Evolutionary conservation across 1,140 invertebrate species (phyloP), one percentile per base, ranked within the genome.

Genomic region (Linepithema humile): DNA sequence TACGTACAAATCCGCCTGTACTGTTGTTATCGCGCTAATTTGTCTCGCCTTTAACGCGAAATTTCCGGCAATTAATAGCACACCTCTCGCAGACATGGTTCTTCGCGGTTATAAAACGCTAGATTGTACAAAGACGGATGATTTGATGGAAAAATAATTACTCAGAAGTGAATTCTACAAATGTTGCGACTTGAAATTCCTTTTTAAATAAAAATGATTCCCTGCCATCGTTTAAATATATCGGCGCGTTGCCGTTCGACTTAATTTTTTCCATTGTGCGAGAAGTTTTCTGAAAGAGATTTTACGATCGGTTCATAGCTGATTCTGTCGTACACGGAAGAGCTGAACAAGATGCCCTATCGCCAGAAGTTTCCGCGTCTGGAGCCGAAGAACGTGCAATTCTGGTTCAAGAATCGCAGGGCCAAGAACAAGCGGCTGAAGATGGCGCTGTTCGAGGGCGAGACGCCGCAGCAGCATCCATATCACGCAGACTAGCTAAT

Each of bases 361-460:
- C 95, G 98, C 88, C 98, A 99, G 93, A 99, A 99, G 93, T 99
- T 99, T 94, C 99, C 98, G 0, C 96, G 98, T 29, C 95, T 99
- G 35, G 98, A 99, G 93, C 98, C 98, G 20, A 99, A 99, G 94
- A 99, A 99, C 92, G 98, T 99, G 69, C 98, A 99, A 94, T 98
- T 99, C 92, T 98, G 97, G 97, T 98, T 98, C 93, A 99, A 99
- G 94, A 99, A 99, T 93, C 96, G 98, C 59, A 95, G 98, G 59
- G 99, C 99, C 85, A 99, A 99, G 94, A 98, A 98, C 92, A 99
- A 99, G 94, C 95, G 98, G 32, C 94, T 98, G 90, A 98, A 98
- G 94, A 97, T 98, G 97, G 97, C 97, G 0, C 93, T 98, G 29
- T 97, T 97, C 90, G 95, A 95, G 78, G 92, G 92, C 50, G 97